These are phyloP conservation scores for Melanerpes aurifrons DNA, from an alignment of 2,113 vertebrate genomes.

Conservation along the genomic window DNA sequence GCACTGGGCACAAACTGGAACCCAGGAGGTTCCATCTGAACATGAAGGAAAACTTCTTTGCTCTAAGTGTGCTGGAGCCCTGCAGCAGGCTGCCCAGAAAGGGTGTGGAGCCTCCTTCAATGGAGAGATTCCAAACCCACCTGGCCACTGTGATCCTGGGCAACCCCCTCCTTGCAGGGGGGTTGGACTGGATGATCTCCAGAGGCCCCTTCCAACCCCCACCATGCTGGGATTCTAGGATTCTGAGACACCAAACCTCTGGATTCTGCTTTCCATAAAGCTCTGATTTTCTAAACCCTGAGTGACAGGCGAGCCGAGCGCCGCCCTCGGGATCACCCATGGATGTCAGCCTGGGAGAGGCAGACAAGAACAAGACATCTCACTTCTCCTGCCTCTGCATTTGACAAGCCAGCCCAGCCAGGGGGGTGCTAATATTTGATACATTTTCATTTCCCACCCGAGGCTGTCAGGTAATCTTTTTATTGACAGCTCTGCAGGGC, in stretches of 20 bases:
- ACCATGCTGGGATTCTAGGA: neutral
- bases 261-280: neutral
- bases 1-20: too few species aligned
- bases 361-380: neutral
- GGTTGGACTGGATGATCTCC: too few species aligned
- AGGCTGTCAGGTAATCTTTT: constrained; percentile 79
- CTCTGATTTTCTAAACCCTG: constrained; percentile 6
- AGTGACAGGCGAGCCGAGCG: constrained; percentile 5
- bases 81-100: too few species aligned
- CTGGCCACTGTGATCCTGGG: too few species aligned
- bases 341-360: neutral
- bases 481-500: constrained; percentile 73
- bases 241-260: neutral
- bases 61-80: too few species aligned
- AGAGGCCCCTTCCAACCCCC: too few species aligned
- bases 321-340: constrained; percentile 29
- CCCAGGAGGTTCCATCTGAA: too few species aligned
- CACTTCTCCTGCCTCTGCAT: constrained; percentile 46
- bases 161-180: too few species aligned
- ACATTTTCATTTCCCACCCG: constrained; percentile 69
- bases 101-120: too few species aligned
- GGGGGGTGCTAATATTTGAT: constrained; percentile 59
- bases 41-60: too few species aligned
- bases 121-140: too few species aligned
- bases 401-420: constrained; percentile 74